phyloP scores from a whole-genome alignment of 1,140 invertebrate species.

The Callitettix versicolor region DNA sequence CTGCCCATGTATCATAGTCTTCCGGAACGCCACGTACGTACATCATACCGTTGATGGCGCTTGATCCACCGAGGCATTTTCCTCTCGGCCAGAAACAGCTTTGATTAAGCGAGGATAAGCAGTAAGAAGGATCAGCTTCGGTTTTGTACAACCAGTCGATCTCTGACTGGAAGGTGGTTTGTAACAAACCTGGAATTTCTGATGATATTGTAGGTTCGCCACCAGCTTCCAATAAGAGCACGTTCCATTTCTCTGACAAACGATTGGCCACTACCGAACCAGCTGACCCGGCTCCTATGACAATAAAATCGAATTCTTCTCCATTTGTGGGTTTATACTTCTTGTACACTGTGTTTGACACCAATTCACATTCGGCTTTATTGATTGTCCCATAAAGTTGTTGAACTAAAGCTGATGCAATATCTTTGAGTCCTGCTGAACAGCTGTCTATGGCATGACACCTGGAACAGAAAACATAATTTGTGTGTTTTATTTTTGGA shows the following conservation, averaged over 20 bases:
- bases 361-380: constrained; percentile 2
- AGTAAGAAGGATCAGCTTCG: constrained; percentile 46
- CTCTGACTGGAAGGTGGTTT: constrained; percentile 61
- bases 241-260: constrained; percentile 69
- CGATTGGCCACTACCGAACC: constrained; percentile 82
- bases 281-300: constrained; percentile 79
- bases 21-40: constrained; percentile 82
- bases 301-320: constrained; percentile 63
- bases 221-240: constrained; percentile 72
- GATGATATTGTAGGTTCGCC: constrained; percentile 68
- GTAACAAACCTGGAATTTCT: constrained; percentile 59
- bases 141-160: constrained; percentile 90
- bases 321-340: constrained; percentile 2
- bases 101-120: constrained; percentile 37
- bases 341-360: background rate
- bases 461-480: too few species aligned
- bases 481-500: too few species aligned
- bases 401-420: background rate
- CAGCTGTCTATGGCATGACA: too few species aligned
- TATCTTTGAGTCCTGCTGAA: background rate
- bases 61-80: constrained; percentile 85
- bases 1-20: constrained; percentile 87
- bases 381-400: background rate
- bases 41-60: constrained; percentile 88
- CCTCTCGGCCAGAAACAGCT: constrained; percentile 57